Conservation (phyloP, 2,113 vertebrate species). For the Typhlomys cinereus region DNA sequence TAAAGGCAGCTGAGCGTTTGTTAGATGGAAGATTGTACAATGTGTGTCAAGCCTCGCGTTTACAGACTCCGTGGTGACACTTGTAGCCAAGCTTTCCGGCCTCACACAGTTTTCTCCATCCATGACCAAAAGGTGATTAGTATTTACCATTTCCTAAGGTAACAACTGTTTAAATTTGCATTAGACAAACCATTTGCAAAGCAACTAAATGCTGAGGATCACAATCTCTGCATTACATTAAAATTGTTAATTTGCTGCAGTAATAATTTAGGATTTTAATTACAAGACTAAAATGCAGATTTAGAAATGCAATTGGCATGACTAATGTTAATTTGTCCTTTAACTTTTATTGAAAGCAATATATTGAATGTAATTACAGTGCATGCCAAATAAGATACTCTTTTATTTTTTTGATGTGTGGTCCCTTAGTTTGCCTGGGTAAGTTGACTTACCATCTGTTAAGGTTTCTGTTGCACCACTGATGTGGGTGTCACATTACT, state of each 20-base stretch:
- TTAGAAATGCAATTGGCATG: conserved; percentile 80
- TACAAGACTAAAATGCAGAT: conserved; percentile 83
- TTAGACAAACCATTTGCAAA: conserved; percentile 62
- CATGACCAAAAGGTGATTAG: neutral
- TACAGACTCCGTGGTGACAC: neutral
- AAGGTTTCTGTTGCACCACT: conserved; percentile 76
- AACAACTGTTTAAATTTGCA: conserved; percentile 59
- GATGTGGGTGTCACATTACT: conserved; percentile 48
- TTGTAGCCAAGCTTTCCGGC: neutral
- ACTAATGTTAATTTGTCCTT: conserved; percentile 87
- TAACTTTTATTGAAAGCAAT: conserved; percentile 88
- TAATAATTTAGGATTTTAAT: conserved; percentile 86
- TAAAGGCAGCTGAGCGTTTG: neutral
- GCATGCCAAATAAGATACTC: conserved; percentile 85
- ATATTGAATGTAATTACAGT: conserved; percentile 86
- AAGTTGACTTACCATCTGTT: conserved; percentile 88
- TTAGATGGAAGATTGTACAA: neutral
- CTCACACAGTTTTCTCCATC: neutral
- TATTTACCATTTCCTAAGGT: conserved; percentile 39
- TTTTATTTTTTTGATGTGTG: conserved; percentile 82
- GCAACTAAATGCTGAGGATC: conserved; percentile 68
- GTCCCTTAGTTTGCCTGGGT: conserved; percentile 86
- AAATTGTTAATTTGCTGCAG: conserved; percentile 81
- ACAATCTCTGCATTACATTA: conserved; percentile 75
- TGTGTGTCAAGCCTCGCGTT: neutral